phyloP scores from a whole-genome alignment of 2,888 invertebrate species.

The Lasius fuliginosus region DNA sequence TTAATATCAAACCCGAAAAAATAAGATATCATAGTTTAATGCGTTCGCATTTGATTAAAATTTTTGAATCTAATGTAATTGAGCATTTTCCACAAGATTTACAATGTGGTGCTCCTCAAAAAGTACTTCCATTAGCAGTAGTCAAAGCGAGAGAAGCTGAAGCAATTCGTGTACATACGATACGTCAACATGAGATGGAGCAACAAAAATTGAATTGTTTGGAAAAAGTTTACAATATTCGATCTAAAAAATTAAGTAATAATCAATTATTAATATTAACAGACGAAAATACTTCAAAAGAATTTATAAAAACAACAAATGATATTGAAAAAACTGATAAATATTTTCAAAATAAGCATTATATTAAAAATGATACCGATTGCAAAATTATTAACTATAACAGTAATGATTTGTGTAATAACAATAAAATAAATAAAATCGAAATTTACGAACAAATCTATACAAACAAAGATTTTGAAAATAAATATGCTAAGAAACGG shows the following conservation, averaged over 20 bases:
- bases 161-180: not conserved
- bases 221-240: not conserved
- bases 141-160: too few relatives aligned
- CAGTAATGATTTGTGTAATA: not conserved
- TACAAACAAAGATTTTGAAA: not conserved
- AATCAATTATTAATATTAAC: not conserved
- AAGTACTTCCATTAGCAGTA: too few relatives aligned
- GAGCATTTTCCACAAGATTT: too few relatives aligned
- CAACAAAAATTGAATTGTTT: not conserved
- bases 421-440: not conserved
- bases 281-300: not conserved
- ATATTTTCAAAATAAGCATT: not conserved
- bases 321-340: not conserved
- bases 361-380: not conserved
- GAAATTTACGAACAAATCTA: not conserved
- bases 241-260: not conserved
- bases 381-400: not conserved
- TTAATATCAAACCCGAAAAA: too few relatives aligned
- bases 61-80: too few relatives aligned
- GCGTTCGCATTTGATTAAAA: too few relatives aligned
- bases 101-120: too few relatives aligned
- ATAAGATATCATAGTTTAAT: too few relatives aligned
- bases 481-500: not conserved
- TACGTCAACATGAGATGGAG: not conserved
- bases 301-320: not conserved